A percentile compares a stretch with the other conserved stretches of the same genome.
phyloP scores from a whole-genome alignment of 2,888 invertebrate genomes.

The Petrolisthes cinctipes region DNA sequence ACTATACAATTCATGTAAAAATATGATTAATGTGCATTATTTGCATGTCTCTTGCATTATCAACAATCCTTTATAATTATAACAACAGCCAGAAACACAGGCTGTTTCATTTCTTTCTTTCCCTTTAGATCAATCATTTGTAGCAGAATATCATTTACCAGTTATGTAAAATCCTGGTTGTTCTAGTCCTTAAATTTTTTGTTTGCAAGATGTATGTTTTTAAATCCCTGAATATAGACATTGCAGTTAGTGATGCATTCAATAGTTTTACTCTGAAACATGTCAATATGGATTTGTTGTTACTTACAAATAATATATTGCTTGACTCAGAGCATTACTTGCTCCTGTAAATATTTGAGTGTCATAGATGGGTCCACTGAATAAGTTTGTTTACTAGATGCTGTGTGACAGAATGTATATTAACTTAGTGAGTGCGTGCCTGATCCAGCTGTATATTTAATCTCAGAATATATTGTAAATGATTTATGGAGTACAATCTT shows the following conservation, averaged over 20 bases:
- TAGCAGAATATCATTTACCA: not conserved
- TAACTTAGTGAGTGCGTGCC: constrained; percentile 26
- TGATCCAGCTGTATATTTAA: constrained; percentile 39
- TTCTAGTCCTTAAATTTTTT: not conserved
- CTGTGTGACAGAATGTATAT: not conserved
- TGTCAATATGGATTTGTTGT: not conserved
- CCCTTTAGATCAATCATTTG: not conserved
- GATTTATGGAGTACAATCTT: constrained; percentile 43
- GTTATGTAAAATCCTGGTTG: not conserved
- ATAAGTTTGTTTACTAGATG: not conserved
- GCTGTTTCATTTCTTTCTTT: not conserved
- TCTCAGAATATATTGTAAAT: constrained; percentile 28
- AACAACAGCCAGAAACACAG: not conserved
- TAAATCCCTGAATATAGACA: not conserved
- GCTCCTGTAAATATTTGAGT: constrained; percentile 7
- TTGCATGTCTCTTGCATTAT: constrained; percentile 12
- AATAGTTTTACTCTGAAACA: constrained; percentile 2
- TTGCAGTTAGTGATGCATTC: not conserved
- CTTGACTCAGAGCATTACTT: not conserved
- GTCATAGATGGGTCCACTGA: constrained; percentile 10
- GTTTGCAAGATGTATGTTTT: not conserved
- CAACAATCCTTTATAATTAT: not conserved
- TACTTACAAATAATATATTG: not conserved
- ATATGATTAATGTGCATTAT: not conserved
- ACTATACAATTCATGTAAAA: too few species aligned